Base-by-base conservation (phyloP, 1,140 invertebrate genomes). In the Lasioglossum albipes region DNA sequence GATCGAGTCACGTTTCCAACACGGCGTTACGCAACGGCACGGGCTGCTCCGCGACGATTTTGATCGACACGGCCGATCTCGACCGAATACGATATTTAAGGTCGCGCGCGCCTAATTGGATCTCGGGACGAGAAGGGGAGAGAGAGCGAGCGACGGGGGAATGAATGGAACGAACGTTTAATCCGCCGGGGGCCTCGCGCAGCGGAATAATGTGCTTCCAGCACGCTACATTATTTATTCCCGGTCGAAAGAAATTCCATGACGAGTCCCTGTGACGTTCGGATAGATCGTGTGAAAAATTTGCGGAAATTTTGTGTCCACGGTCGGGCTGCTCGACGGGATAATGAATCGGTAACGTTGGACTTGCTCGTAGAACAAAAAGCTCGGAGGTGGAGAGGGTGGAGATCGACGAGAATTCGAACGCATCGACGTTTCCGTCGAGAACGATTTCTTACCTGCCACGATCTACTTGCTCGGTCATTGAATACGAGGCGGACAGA, bases 1-100 rank as follows among this genome's bases (percentile, higher is more conserved):
- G 70, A 78, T 74, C 84, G 79, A 82, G 71, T 85, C 83, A 66
- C 74, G 83, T 85, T 85, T 81, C 83, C 78, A 36, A 65, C 59
- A 66, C 68, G 22, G 68, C 45, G 75, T 84, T 85, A 62, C 70
- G 83, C 75, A 74, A 83, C 69, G 59, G 1, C 10, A 59, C 57
- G 6, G 20, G 18, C 16, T 54, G 52, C 16, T 16, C 20, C 65
- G 68, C 62, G 65, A 79, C 81, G 71, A 82, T 83, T 83, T 79
- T 73, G 45, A 83, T 84, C 75, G 75, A 61, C 70, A 62, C 66
- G 67, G 27, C 31, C n/a, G 57, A 78, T 83, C 54, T 68, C 62
- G 77, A 49, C 36, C 62, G 45, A 72, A 72, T 52, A 57, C 65
- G 61, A 61, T 49, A 36, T 22, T 36, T 45, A 65, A 74, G 59